Evolutionary conservation across 2,113 vertebrate species (phyloP).

Genomic region (Pseudopipra pipra): DNA sequence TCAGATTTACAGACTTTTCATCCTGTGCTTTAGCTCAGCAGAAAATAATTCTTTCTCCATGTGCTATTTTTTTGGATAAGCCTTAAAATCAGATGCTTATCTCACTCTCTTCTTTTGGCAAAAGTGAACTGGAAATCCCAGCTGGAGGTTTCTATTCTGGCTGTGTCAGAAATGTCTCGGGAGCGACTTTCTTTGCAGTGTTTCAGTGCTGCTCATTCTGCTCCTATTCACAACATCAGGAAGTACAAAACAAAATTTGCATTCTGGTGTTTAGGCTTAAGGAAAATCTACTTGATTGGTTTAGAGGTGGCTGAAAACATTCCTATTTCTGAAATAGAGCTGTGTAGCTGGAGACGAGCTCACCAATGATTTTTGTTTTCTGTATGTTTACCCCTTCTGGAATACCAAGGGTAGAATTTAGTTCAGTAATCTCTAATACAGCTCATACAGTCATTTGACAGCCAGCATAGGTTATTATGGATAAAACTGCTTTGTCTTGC

Average conservation of each 20-base stretch:
- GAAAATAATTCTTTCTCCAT: constrained; percentile 51
- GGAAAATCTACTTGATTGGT: not conserved
- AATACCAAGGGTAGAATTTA: not conserved
- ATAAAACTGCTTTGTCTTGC: not conserved
- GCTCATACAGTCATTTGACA: not conserved
- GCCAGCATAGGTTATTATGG: not conserved
- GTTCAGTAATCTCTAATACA: not conserved
- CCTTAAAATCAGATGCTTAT: constrained; percentile 46
- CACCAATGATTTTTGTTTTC: not conserved
- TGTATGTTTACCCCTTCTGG: not conserved
- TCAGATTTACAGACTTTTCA: constrained; percentile 20
- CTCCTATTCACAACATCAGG: not conserved
- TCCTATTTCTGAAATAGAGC: not conserved
- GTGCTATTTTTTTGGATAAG: constrained; percentile 35
- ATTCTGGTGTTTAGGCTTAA: not conserved
- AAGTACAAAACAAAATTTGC: not conserved
- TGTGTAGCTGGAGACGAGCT: rapidly evolving
- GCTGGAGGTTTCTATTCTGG: constrained; percentile 35
- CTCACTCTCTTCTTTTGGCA: constrained; percentile 47
- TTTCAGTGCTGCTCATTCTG: constrained; percentile 16
- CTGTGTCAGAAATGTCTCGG: constrained; percentile 15
- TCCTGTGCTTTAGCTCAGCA: constrained; percentile 30
- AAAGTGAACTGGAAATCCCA: constrained; percentile 37
- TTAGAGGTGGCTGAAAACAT: not conserved
- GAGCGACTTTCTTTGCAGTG: constrained; percentile 14